Percentiles rank a stretch among this genome's conserved stretches.
phyloP scores from a whole-genome alignment of 2,113 vertebrate genomes.

The Mus pahari region DNA sequence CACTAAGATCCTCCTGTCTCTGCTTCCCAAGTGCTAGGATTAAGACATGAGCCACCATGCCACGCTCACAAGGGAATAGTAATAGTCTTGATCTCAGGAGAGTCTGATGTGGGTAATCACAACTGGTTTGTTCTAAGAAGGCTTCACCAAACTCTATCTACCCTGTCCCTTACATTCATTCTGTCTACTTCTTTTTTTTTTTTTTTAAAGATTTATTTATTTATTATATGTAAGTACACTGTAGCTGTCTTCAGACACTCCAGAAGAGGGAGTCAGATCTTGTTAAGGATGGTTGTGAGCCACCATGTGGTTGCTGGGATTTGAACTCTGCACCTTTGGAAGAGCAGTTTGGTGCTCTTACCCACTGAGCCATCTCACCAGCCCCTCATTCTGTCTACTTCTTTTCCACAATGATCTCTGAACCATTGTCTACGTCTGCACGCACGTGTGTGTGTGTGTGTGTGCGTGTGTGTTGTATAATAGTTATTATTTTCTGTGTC shows the following conservation, averaged over 20 bases:
- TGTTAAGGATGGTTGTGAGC: too few relatives aligned
- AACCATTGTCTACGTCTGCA: neutral
- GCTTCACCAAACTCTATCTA: neutral
- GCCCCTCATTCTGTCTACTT: neutral
- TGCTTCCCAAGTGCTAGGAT: neutral
- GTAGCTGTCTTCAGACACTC: too few relatives aligned
- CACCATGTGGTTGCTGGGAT: too few relatives aligned
- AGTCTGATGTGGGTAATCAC: neutral
- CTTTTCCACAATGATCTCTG: neutral
- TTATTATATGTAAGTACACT: too few relatives aligned
- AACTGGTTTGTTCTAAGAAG: neutral
- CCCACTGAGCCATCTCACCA: too few relatives aligned
- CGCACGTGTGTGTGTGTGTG: neutral
- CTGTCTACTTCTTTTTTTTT: neutral
- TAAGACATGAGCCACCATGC: neutral
- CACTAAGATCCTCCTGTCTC: neutral
- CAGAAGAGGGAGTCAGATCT: too few relatives aligned
- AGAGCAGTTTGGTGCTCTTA: too few relatives aligned
- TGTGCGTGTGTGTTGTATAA: neutral
- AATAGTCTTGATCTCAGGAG: neutral
- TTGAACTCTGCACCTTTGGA: too few relatives aligned
- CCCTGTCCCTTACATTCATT: neutral
- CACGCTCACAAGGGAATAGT: neutral
- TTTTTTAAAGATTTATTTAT: neutral
- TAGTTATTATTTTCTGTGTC: neutral